Conservation (phyloP, 2,113 vertebrate species). For the Rhodinocichla rosea region DNA sequence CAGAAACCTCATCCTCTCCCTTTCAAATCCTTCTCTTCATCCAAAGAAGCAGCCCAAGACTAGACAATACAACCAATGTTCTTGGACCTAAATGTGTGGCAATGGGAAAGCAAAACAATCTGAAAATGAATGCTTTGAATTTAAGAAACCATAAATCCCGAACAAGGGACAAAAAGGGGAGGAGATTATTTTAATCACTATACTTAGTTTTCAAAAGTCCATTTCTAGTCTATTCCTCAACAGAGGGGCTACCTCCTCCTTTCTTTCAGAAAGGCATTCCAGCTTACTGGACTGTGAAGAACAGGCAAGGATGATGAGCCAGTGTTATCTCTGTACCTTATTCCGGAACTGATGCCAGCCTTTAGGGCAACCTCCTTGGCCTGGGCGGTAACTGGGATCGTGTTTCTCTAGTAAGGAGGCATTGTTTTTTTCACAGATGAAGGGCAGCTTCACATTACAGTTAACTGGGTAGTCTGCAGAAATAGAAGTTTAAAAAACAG, state of each 20-base stretch:
- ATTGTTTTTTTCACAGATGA: conserved; percentile 89
- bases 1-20: not conserved
- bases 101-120: not conserved
- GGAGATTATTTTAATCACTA: not conserved
- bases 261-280: not conserved
- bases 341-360: conserved; percentile 77
- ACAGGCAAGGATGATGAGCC: not conserved
- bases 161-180: not conserved
- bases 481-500: not conserved
- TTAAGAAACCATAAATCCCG: not conserved
- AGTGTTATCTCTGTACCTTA: conserved; percentile 78
- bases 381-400: conserved; percentile 66
- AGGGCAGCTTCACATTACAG: conserved; percentile 76
- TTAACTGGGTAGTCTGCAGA: conserved; percentile 65
- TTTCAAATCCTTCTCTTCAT: not conserved
- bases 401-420: conserved; percentile 82
- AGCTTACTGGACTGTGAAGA: not conserved
- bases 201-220: not conserved
- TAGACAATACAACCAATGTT: not conserved
- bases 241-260: not conserved
- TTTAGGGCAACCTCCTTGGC: conserved; percentile 70
- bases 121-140: not conserved
- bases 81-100: not conserved
- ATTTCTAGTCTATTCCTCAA: not conserved
- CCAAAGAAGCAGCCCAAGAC: not conserved